phyloP scores from a whole-genome alignment of 2,888 invertebrate genomes.

The Macroteleia sp. region DNA sequence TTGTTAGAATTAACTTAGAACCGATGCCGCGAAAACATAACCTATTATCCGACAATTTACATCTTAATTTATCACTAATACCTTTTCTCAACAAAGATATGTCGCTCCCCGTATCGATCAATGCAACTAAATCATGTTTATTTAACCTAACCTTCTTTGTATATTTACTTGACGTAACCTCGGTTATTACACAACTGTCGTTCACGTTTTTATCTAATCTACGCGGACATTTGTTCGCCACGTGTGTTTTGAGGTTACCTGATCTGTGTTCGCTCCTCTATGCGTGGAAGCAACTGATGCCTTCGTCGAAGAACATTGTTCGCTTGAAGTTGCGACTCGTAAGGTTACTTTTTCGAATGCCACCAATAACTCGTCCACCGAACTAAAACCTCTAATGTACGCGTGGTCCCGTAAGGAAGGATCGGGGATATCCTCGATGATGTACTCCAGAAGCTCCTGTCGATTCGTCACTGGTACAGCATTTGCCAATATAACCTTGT shows the following conservation, averaged over 20 bases:
- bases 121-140: neutral
- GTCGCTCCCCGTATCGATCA: neutral
- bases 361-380: neutral
- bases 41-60: neutral
- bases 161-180: neutral
- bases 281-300: neutral
- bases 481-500: neutral
- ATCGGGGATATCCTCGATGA: neutral
- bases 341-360: neutral
- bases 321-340: neutral
- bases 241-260: neutral
- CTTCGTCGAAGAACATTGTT: neutral
- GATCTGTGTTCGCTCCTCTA: neutral
- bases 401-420: neutral
- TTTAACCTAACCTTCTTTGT: neutral
- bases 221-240: neutral
- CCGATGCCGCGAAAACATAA: constrained; percentile 4
- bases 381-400: neutral
- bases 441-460: neutral
- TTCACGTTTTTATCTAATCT: neutral
- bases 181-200: neutral
- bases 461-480: neutral
- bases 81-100: constrained; percentile 1
- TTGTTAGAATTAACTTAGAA: neutral
- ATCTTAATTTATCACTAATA: neutral